A percentile compares a stretch with the other conserved stretches of the same genome.
phyloP scores from a whole-genome alignment of 2,113 vertebrate species.

The Salvelinus fontinalis region DNA sequence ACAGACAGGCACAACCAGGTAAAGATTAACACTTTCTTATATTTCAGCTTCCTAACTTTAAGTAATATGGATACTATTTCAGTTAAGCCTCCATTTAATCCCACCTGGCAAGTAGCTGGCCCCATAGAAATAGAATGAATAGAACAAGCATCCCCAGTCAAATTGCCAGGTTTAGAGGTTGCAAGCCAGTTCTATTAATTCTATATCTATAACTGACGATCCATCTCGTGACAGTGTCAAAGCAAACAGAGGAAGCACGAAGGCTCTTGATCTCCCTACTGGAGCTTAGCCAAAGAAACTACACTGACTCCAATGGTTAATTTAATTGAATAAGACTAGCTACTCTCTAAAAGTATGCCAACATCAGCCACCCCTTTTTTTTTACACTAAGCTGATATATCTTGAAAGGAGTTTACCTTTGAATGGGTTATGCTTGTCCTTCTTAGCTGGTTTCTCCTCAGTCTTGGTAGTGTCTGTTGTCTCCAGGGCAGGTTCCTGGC shows the following conservation, averaged over 20 bases:
- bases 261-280: background rate
- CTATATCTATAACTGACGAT: background rate
- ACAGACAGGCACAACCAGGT: conserved; percentile 13
- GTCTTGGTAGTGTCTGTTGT: conserved; percentile 39
- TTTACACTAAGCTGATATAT: background rate
- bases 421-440: conserved; percentile 79
- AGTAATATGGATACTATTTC: background rate
- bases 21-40: conserved; percentile 32
- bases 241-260: background rate
- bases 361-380: background rate
- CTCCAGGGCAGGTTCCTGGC: conserved; percentile 54
- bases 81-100: conserved; percentile 2
- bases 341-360: background rate
- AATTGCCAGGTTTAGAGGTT: no score
- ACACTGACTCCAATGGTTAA: background rate
- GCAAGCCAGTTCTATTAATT: no score
- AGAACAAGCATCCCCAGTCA: no score
- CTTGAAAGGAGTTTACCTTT: conserved; percentile 80
- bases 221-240: background rate
- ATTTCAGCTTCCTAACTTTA: conserved; percentile 17
- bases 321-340: background rate
- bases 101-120: background rate
- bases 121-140: no score
- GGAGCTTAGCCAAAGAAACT: background rate
- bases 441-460: conserved; percentile 71